These are phyloP conservation scores for Scolopax bukidnonensis DNA, from an alignment of 2,797 vertebrate genomes.

Conservation along the genomic window DNA sequence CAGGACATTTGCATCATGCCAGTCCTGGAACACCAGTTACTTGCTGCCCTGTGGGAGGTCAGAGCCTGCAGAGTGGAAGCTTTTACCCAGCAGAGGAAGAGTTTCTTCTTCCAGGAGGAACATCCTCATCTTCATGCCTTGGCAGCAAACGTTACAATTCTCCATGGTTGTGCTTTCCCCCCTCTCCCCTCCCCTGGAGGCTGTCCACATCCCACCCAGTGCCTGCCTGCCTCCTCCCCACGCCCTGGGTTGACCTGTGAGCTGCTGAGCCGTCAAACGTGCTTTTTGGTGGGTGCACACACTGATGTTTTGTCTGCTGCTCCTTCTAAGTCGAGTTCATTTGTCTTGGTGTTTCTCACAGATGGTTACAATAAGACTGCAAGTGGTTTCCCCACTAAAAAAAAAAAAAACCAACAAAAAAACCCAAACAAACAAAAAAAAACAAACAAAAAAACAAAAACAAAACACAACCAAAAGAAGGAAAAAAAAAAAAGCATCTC, in stretches of 20 bases:
- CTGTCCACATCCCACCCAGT: not conserved
- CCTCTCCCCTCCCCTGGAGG: not conserved
- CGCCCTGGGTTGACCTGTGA: not conserved
- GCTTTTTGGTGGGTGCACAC: not conserved
- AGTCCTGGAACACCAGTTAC: not conserved
- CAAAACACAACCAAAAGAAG: not conserved
- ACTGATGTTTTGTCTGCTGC: constrained; percentile 6
- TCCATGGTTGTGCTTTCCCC: not conserved
- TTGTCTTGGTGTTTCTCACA: constrained; percentile 33
- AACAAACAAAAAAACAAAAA: too few species aligned
- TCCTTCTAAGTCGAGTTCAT: not conserved
- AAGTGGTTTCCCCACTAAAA: not conserved
- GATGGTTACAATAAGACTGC: constrained; percentile 34
- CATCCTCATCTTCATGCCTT: not conserved
- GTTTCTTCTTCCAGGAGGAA: not conserved
- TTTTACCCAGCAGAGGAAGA: not conserved
- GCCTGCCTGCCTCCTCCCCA: not conserved
- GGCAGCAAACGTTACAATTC: not conserved
- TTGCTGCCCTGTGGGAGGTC: not conserved
- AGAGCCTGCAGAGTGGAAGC: not conserved
- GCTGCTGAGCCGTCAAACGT: not conserved
- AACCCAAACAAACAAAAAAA: too few species aligned
- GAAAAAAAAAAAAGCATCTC: not conserved
- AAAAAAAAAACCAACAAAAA: too few species aligned
- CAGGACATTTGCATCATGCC: not conserved